Evolutionary conservation across 1,140 invertebrate species (phyloP).

Genomic region (Drosophila virilis): DNA sequence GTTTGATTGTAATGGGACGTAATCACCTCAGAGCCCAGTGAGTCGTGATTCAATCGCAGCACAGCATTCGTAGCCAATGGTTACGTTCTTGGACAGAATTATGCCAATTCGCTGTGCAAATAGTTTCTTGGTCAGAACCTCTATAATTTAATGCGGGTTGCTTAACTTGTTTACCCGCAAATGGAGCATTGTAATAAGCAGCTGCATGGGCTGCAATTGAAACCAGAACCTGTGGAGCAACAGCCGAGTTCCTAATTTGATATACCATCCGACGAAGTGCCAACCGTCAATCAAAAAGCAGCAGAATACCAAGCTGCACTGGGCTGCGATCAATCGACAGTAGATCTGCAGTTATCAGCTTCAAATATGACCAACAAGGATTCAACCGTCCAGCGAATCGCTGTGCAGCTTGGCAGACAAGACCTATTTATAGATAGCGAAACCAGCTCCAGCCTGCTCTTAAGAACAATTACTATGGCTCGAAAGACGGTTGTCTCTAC

Average conservation of each 20-base stretch:
- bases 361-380: slow-evolving; percentile 42
- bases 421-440: slow-evolving; percentile 68
- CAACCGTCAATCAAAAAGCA: slow-evolving; percentile 53
- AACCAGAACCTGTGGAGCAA: slow-evolving; percentile 2
- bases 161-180: slow-evolving; percentile 55
- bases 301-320: slow-evolving; percentile 21
- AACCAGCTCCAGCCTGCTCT: slow-evolving; percentile 5
- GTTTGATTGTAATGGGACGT: background rate
- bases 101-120: background rate
- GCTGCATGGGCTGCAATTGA: background rate
- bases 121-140: slow-evolving; percentile 35
- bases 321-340: background rate
- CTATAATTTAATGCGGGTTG: slow-evolving; percentile 64
- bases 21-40: background rate
- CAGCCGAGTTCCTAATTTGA: slow-evolving; percentile 55
- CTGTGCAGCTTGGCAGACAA: slow-evolving; percentile 39
- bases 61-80: background rate
- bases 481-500: background rate
- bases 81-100: background rate
- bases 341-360: slow-evolving; percentile 33
- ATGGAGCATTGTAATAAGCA: slow-evolving; percentile 63
- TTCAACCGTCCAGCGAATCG: slow-evolving; percentile 11
- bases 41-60: background rate
- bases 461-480: background rate
- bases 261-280: slow-evolving; percentile 52